Percentiles rank a stretch among this genome's conserved stretches.
Evolutionary conservation across 2,888 invertebrate species (phyloP).

Genomic region (Cerastis rubricosa): DNA sequence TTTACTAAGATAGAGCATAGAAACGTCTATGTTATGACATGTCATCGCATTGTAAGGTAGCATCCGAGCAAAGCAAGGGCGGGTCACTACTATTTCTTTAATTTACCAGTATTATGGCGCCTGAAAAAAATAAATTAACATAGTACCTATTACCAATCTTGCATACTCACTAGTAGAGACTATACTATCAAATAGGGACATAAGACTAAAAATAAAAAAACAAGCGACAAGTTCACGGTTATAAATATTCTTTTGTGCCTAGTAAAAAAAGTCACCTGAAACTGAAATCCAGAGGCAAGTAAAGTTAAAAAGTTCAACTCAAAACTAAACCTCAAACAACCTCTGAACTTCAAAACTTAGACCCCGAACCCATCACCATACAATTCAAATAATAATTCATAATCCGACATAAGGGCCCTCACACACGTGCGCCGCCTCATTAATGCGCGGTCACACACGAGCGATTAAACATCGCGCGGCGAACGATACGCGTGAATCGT

Average conservation of each 20-base stretch:
- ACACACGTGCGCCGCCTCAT: constrained; percentile 76
- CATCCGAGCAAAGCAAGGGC: too few species aligned
- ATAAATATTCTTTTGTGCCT: neutral
- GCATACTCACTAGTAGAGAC: too few species aligned
- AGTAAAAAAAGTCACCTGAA: neutral
- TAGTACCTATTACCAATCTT: too few species aligned
- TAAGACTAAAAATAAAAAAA: neutral
- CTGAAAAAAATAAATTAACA: too few species aligned
- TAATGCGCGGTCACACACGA: constrained; percentile 84
- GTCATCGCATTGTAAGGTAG: too few species aligned
- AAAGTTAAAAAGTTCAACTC: constrained; percentile 2
- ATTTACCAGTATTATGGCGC: too few species aligned
- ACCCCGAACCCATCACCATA: constrained; percentile 13
- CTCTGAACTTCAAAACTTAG: neutral
- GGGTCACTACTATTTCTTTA: too few species aligned
- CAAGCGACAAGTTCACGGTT: neutral
- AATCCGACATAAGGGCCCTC: constrained; percentile 76
- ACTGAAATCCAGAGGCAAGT: neutral
- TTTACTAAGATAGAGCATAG: too few species aligned
- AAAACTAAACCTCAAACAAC: neutral
- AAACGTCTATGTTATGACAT: too few species aligned
- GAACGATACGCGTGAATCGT: constrained; percentile 63
- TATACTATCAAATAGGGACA: too few species aligned
- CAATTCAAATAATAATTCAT: constrained; percentile 66
- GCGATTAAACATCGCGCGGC: constrained; percentile 74